A percentile compares a stretch with the other conserved stretches of the same genome.
These are phyloP conservation scores for Phaonia tiefii DNA, from an alignment of 2,888 invertebrate genomes.

Conservation along the genomic window DNA sequence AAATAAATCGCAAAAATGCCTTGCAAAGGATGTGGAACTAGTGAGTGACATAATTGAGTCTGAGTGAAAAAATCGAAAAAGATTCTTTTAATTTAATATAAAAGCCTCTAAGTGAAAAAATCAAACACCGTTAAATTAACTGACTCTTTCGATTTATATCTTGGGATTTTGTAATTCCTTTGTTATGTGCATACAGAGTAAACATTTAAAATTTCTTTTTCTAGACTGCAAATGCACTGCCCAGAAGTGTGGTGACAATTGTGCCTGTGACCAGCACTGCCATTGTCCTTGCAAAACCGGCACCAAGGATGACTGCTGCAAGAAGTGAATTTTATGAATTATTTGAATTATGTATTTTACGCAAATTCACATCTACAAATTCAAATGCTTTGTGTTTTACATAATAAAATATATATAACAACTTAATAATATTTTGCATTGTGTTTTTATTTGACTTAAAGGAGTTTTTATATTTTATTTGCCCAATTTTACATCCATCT, in stretches of 20 bases:
- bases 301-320: slow-evolving; percentile 68
- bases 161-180: no score
- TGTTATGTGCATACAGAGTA: not conserved
- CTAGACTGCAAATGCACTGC: slow-evolving; percentile 74
- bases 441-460: slow-evolving; percentile 1
- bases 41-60: slow-evolving; percentile 66
- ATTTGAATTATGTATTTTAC: slow-evolving; percentile 19
- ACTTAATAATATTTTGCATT: slow-evolving; percentile 11
- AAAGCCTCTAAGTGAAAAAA: no score
- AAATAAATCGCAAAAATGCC: slow-evolving; percentile 69
- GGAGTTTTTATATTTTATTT: slow-evolving; percentile 11
- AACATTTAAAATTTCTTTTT: not conserved
- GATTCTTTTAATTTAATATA: slow-evolving; percentile 23
- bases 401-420: slow-evolving; percentile 7
- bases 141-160: no score
- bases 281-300: slow-evolving; percentile 72
- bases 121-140: no score
- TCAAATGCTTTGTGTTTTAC: slow-evolving; percentile 46
- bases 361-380: slow-evolving; percentile 28
- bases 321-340: slow-evolving; percentile 47
- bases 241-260: slow-evolving; percentile 73
- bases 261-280: slow-evolving; percentile 73
- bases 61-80: not conserved
- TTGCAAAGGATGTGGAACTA: slow-evolving; percentile 74
- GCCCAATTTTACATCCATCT: not conserved